Evolutionary conservation across 2,888 invertebrate genomes (phyloP).

Genomic region (Cephus nigrinus): DNA sequence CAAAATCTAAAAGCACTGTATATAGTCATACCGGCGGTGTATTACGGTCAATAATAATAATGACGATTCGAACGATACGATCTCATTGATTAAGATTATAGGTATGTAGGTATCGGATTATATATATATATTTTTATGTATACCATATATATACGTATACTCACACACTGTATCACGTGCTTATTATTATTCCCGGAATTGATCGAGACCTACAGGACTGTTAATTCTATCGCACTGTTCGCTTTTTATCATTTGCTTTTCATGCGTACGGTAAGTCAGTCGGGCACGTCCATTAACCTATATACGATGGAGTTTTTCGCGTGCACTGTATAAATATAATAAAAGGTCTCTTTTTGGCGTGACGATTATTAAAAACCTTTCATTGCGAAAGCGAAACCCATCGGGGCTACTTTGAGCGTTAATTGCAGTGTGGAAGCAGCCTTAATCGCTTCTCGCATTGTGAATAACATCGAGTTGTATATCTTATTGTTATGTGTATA

Average conservation of each 20-base stretch:
- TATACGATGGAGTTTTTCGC: not conserved
- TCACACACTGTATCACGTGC: not conserved
- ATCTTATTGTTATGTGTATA: not conserved
- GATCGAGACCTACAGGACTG: not conserved
- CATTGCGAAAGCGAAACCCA: not conserved
- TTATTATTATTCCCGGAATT: not conserved
- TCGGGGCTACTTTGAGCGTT: not conserved
- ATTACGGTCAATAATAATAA: not conserved
- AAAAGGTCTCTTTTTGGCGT: not conserved
- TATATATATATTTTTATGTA: not conserved
- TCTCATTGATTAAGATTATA: not conserved
- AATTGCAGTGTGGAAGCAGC: not conserved
- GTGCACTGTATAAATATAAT: not conserved
- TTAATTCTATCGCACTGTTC: not conserved
- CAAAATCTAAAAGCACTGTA: not conserved
- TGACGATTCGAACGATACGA: not conserved
- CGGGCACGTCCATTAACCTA: not conserved
- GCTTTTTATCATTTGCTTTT: not conserved
- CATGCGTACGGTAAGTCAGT: not conserved
- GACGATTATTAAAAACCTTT: not conserved
- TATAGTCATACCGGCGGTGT: not conserved
- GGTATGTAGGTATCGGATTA: not conserved
- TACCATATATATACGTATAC: no score
- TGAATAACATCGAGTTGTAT: slow-evolving; percentile 24
- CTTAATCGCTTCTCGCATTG: slow-evolving; percentile 18